These are phyloP conservation scores for Ploceus nigricollis DNA, from an alignment of 2,113 vertebrate genomes.

Conservation along the genomic window DNA sequence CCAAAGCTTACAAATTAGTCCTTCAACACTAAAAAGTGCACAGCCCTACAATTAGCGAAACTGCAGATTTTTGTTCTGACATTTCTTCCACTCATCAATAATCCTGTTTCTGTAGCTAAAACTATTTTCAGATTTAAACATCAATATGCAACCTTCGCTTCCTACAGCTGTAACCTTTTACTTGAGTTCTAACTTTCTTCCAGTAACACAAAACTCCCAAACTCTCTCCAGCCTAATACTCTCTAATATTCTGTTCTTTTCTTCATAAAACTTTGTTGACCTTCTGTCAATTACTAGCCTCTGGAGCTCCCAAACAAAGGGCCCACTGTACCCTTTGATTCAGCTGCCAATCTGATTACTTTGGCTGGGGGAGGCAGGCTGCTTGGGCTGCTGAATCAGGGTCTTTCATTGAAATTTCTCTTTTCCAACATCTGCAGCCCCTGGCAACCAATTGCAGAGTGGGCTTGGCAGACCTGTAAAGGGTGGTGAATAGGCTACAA, in stretches of 20 bases:
- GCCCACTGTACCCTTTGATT: slow-evolving; percentile 70
- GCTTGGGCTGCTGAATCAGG: slow-evolving; percentile 72
- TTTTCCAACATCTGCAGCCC: slow-evolving; percentile 64
- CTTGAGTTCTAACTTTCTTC: slow-evolving; percentile 3
- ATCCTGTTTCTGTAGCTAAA: not conserved
- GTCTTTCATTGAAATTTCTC: slow-evolving; percentile 73
- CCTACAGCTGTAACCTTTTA: not conserved
- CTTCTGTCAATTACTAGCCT: slow-evolving; percentile 59
- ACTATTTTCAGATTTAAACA: slow-evolving; percentile 6
- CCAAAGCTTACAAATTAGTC: not conserved
- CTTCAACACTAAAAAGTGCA: not conserved
- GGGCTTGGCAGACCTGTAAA: slow-evolving; percentile 54
- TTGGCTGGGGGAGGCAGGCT: slow-evolving; percentile 67
- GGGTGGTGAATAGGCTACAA: slow-evolving; percentile 42
- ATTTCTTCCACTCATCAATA: not conserved
- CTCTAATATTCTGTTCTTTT: slow-evolving; percentile 58
- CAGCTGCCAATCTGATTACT: slow-evolving; percentile 78
- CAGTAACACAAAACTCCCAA: slow-evolving; percentile 22
- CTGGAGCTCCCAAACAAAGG: slow-evolving; percentile 70
- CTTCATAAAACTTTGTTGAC: slow-evolving; percentile 66
- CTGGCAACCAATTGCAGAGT: slow-evolving; percentile 57
- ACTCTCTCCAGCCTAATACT: slow-evolving; percentile 36
- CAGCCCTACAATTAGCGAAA: not conserved
- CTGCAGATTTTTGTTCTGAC: not conserved
- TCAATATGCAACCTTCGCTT: not conserved